Percentiles rank a stretch among this genome's conserved stretches.
Conservation (phyloP, 2,797 vertebrate genomes). For the Paedocypris micromegethes region DNA sequence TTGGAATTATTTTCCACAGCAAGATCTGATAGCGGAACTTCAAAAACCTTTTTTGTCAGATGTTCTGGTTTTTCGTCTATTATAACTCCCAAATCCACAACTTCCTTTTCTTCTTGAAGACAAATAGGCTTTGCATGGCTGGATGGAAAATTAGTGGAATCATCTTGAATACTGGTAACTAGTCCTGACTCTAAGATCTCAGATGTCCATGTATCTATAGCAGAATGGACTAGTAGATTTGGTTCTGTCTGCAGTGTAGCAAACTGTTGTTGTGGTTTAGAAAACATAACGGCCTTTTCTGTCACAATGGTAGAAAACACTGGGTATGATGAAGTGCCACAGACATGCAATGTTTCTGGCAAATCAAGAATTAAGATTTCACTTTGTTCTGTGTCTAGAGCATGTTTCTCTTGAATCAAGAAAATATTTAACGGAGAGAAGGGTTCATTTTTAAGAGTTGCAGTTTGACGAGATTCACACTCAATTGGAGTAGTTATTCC, state of each 20-base stretch:
- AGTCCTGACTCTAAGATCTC: slow-evolving; percentile 50
- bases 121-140: not conserved
- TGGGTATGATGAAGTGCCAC: slow-evolving; percentile 48
- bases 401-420: slow-evolving; percentile 70
- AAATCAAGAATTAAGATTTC: slow-evolving; percentile 46
- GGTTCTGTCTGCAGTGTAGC: slow-evolving; percentile 58
- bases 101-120: slow-evolving; percentile 58
- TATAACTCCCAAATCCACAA: slow-evolving; percentile 52
- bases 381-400: slow-evolving; percentile 66
- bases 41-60: slow-evolving; percentile 53
- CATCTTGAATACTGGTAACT: too few relatives aligned
- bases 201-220: slow-evolving; percentile 46
- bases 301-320: slow-evolving; percentile 54
- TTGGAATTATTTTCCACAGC: slow-evolving; percentile 66
- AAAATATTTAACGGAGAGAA: slow-evolving; percentile 72
- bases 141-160: too few relatives aligned
- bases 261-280: slow-evolving; percentile 48
- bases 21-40: slow-evolving; percentile 61
- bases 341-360: slow-evolving; percentile 52
- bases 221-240: slow-evolving; percentile 50
- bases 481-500: slow-evolving; percentile 67
- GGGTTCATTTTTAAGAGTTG: slow-evolving; percentile 73
- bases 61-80: slow-evolving; percentile 57
- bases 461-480: slow-evolving; percentile 64
- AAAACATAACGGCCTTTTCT: slow-evolving; percentile 54